Evolutionary conservation across 2,888 invertebrate genomes (phyloP).

Genomic region (Parnassius mnemosyne): DNA sequence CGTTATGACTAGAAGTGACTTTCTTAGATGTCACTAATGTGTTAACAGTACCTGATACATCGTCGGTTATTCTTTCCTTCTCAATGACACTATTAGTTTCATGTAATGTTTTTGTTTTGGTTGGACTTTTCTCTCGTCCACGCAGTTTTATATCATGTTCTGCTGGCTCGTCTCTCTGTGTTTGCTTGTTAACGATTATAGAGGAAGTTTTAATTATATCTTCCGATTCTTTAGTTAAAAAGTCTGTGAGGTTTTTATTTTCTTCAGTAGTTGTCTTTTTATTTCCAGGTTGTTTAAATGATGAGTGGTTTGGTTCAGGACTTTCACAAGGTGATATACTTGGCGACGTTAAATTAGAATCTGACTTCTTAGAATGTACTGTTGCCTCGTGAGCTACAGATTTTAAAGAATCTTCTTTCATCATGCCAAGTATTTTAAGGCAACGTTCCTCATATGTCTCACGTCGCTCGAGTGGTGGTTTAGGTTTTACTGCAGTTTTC

Average conservation of each 20-base stretch:
- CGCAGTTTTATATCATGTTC: slow-evolving; percentile 9
- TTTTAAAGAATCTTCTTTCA: slow-evolving; percentile 57
- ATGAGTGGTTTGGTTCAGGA: slow-evolving; percentile 42
- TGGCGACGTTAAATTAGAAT: slow-evolving; percentile 47
- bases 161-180: not conserved
- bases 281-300: slow-evolving; percentile 30
- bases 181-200: slow-evolving; percentile 9
- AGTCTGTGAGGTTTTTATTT: slow-evolving; percentile 41
- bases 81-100: not conserved
- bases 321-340: slow-evolving; percentile 57
- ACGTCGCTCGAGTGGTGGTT: slow-evolving; percentile 81
- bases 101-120: not conserved
- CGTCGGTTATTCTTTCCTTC: not conserved
- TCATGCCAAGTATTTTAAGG: slow-evolving; percentile 84
- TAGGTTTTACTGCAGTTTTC: slow-evolving; percentile 60
- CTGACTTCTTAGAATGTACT: slow-evolving; percentile 36
- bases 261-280: slow-evolving; percentile 20
- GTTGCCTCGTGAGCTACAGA: slow-evolving; percentile 37
- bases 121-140: not conserved
- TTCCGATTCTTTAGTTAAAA: slow-evolving; percentile 47
- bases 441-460: slow-evolving; percentile 88
- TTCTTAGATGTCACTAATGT: not conserved
- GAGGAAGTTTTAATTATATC: slow-evolving; percentile 37
- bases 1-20: not conserved
- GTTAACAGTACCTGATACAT: not conserved